Evolutionary conservation across 2,113 vertebrate genomes (phyloP), one percentile per base, ranked within the genome.

Genomic region (Chitala chitala): DNA sequence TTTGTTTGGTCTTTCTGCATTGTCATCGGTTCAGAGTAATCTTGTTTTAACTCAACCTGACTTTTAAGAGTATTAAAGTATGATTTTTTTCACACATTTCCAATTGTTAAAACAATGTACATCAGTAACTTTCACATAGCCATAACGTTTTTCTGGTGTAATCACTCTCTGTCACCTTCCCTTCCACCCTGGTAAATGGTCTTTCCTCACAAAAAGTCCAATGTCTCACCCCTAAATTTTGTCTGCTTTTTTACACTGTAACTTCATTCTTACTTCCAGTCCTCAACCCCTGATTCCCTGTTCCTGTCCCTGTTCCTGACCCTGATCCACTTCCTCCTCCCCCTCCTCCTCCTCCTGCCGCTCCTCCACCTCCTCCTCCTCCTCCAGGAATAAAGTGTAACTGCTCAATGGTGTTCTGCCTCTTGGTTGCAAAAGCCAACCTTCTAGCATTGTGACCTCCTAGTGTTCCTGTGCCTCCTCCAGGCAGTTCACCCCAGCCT

Each of bases 391-490:
- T 91, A 83, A 92, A 94, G 82, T 95, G 93, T 76, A 96, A 90
- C 84, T 94, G 93, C 85, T 96, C 94, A 63, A 95, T 89, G 76
- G 93, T 94, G 87, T 91, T 93, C 87, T 96, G 94, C 68, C 93
- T 87, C 83, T 92, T 93, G 76, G 63, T 81, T 76, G 93, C 93
- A 53, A 94, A 96, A 15, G 94, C 92, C 77, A 93, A 92, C 72
- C 93, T 82, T 0, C 90, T 82, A 5, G 88, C 79, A 36, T 75
- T 87, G 72, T 89, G 91, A 1, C 80, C 84, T 8, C 84, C 77
- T 24, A 54, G 58, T 4, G 81, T 78, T 76, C 87, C 88, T 0
- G 81, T 83, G 1, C 77, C 84, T 17, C 80, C 81, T 51, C 84
- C 51, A 31, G 85, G 86, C 42, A 77, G 59, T 63, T 88, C 89